phyloP scores from a whole-genome alignment of 2,797 vertebrate species.

The Eulemur rubriventer region DNA sequence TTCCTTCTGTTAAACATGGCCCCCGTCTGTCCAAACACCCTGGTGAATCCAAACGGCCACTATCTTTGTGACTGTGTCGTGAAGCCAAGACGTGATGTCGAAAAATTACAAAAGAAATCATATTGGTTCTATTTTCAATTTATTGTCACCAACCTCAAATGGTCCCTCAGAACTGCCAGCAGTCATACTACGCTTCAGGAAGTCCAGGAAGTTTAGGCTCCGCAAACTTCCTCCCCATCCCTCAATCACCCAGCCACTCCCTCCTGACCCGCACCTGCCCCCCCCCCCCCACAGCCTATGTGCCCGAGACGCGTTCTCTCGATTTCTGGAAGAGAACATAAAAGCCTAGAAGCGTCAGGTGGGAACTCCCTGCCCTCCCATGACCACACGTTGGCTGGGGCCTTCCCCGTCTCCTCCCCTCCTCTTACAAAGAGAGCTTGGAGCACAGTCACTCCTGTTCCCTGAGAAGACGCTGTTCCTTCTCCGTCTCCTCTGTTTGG shows the following conservation, averaged over 20 bases:
- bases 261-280: rapidly evolving
- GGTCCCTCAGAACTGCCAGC: neutral
- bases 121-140: neutral
- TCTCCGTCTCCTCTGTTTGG: neutral
- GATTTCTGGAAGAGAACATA: neutral
- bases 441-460: too few relatives aligned
- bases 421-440: neutral
- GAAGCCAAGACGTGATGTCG: neutral
- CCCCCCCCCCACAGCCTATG: too few relatives aligned
- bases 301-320: rapidly evolving
- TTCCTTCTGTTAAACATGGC: neutral
- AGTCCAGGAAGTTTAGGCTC: neutral
- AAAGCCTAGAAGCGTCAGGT: neutral
- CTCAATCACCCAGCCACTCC: rapidly evolving
- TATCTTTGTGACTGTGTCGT: neutral
- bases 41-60: neutral
- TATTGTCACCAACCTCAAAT: neutral
- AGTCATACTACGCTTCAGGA: neutral
- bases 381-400: rapidly evolving
- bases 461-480: neutral
- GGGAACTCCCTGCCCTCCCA: neutral
- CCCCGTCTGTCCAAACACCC: neutral
- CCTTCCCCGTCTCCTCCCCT: neutral
- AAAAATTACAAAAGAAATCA: neutral
- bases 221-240: neutral